These are phyloP conservation scores for Darwinula stevensoni DNA, from an alignment of 2,888 invertebrate species.

Conservation along the genomic window DNA sequence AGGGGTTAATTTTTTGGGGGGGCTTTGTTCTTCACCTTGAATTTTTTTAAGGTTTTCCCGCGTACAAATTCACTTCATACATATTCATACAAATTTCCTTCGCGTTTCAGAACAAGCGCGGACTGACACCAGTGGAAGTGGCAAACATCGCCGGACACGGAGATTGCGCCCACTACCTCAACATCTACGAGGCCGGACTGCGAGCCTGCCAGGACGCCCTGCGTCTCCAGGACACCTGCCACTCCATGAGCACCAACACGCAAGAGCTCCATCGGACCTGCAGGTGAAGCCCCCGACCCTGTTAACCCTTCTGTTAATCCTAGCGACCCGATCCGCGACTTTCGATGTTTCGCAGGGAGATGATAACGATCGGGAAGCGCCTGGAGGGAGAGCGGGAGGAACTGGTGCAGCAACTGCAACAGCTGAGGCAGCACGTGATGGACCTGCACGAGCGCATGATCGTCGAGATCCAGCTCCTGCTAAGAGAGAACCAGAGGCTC, in stretches of 20 bases:
- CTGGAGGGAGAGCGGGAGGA: constrained; percentile 15
- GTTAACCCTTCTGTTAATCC: too few relatives aligned
- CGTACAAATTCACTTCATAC: background rate
- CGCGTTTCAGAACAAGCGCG: too few relatives aligned
- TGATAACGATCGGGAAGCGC: constrained; percentile 10
- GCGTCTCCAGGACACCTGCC: background rate
- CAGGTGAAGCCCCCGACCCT: too few relatives aligned
- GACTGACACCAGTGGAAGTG: too few relatives aligned
- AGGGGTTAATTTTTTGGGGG: too few relatives aligned
- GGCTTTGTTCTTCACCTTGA: background rate
- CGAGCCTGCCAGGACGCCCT: background rate
- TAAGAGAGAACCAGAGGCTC: constrained; percentile 8
- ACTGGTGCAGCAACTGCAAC: constrained; percentile 12
- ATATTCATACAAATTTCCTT: too few relatives aligned
- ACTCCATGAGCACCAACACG: too few relatives aligned
- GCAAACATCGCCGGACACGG: too few relatives aligned
- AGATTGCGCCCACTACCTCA: background rate
- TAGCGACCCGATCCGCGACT: too few relatives aligned
- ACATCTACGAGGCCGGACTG: background rate
- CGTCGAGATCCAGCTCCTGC: constrained; percentile 8
- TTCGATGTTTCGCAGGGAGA: too few relatives aligned
- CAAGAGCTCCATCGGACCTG: too few relatives aligned
- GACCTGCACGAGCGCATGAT: constrained; percentile 11
- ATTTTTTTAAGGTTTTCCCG: background rate
- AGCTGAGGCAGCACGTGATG: constrained; percentile 11